Base-by-base conservation (phyloP, 1,140 invertebrate species). In the Caenorhabditis inopinata region DNA sequence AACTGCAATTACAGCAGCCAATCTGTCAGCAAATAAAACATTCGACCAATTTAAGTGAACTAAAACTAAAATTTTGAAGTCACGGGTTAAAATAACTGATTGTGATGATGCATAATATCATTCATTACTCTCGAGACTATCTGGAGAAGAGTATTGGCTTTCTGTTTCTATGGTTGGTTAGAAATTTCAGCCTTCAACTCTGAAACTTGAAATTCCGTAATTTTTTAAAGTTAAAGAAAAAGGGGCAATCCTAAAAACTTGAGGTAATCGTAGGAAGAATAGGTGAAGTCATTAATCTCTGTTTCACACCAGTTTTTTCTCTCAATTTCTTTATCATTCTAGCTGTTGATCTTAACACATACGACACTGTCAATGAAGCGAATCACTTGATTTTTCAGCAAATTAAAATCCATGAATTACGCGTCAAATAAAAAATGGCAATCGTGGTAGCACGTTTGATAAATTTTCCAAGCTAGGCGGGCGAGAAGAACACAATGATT, bases 401-500 rank as follows among this genome's bases (percentile, higher is more conserved):
- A 32, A 58, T 32, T 51, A n/a, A n/a, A n/a, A n/a, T n/a, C n/a
- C n/a, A n/a, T n/a, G n/a, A n/a, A n/a, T n/a, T 51, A 51, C 48
- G 48, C 51, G 51, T 32, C 51, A 29, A 16, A 29, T n/a, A 47
- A 58, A 58, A 48, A 16, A 1, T 14, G n/a, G n/a, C n/a, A n/a
- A n/a, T n/a, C n/a, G n/a, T n/a, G n/a, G n/a, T 16, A 68, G 32
- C 58, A 38, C 58, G 58, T 68, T 68, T 68, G 58, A 68, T 68
- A 38, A 68, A 68, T 38, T 68, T 68, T 68, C 32, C n/a, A 5
- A 18, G 58, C 32, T 21, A 68, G 58, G n/a, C 58, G 58, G 58
- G 58, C 38, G 58, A 38, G 58, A 68, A 68, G 58, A 68, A 68
- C 58, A 68, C 58, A 68, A 68, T 68, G 58, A 32, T 68, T 68